Percentiles rank a stretch among this genome's conserved stretches.
These are phyloP conservation scores for Saccopteryx bilineata DNA, from an alignment of 2,113 vertebrate genomes.

Conservation along the genomic window DNA sequence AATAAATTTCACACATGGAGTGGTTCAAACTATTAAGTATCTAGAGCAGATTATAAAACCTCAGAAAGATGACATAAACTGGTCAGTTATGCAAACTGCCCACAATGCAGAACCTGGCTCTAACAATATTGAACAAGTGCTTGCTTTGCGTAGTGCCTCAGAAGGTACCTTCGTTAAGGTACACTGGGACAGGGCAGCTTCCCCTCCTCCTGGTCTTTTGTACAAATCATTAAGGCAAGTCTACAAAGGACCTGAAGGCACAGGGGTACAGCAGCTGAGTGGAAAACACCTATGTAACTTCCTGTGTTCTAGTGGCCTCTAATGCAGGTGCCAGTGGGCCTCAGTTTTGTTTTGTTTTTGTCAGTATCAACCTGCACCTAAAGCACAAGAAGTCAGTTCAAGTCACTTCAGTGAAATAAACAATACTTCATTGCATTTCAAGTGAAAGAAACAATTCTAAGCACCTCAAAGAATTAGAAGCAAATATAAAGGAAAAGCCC, in stretches of 20 bases:
- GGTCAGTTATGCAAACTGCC: constrained; percentile 57
- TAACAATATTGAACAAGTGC: constrained; percentile 45
- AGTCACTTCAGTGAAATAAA: constrained; percentile 76
- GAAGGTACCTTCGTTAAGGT: constrained; percentile 9
- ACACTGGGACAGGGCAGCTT: constrained; percentile 57
- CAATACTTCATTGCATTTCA: background rate
- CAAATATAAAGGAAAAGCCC: constrained; percentile 62
- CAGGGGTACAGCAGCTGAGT: constrained; percentile 37
- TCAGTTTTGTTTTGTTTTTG: constrained; percentile 33
- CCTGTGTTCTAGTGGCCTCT: constrained; percentile 59
- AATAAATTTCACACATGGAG: constrained; percentile 83
- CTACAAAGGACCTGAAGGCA: constrained; percentile 71
- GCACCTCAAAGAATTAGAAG: constrained; percentile 51
- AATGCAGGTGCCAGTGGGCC: constrained; percentile 37
- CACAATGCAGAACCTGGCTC: constrained; percentile 59
- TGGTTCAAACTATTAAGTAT: constrained; percentile 78
- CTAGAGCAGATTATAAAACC: constrained; percentile 75
- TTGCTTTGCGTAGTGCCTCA: constrained; percentile 58
- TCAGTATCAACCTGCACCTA: constrained; percentile 51
- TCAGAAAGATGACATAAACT: constrained; percentile 59
- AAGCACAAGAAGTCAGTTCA: constrained; percentile 71
- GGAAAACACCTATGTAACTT: background rate
- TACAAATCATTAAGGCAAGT: constrained; percentile 69
- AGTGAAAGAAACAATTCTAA: background rate
- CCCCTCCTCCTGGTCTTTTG: background rate